These are phyloP conservation scores for Tetranychus urticae DNA, from an alignment of 1,140 invertebrate genomes.

Conservation along the genomic window DNA sequence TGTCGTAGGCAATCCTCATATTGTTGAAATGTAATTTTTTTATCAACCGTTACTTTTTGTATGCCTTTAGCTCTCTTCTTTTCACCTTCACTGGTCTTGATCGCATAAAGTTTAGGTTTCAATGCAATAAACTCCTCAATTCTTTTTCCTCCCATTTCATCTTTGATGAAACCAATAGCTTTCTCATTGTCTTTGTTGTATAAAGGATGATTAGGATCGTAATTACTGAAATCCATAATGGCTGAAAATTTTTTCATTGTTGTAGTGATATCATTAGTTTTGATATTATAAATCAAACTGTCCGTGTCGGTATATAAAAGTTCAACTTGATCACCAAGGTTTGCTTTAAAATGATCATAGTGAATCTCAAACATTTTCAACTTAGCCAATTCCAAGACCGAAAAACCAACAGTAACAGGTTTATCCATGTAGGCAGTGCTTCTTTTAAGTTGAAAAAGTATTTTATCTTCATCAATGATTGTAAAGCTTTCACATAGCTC, in stretches of 20 bases:
- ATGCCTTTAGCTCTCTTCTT: neutral
- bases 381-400: conserved; percentile 14
- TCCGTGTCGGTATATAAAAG: conserved; percentile 24
- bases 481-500: conserved; percentile 18
- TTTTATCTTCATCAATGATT: neutral
- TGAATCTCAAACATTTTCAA: conserved; percentile 18
- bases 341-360: conserved; percentile 14
- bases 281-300: conserved; percentile 19
- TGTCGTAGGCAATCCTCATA: neutral
- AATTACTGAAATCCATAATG: neutral
- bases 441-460: conserved; percentile 13
- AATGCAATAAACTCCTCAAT: conserved; percentile 22
- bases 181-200: conserved; percentile 22
- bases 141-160: conserved; percentile 21
- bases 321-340: conserved; percentile 15
- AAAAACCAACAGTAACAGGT: conserved; percentile 14
- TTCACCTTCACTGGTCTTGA: neutral
- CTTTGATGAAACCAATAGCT: conserved; percentile 25
- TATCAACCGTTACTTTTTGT: neutral
- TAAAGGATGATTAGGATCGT: neutral
- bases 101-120: conserved; percentile 17
- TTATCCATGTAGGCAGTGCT: conserved; percentile 11
- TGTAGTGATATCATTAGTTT: conserved; percentile 20
- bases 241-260: conserved; percentile 16
- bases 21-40: neutral